A percentile compares a stretch with the other conserved stretches of the same genome.
Conservation (phyloP, 2,113 vertebrate species). For the Chaetodon trifascialis region DNA sequence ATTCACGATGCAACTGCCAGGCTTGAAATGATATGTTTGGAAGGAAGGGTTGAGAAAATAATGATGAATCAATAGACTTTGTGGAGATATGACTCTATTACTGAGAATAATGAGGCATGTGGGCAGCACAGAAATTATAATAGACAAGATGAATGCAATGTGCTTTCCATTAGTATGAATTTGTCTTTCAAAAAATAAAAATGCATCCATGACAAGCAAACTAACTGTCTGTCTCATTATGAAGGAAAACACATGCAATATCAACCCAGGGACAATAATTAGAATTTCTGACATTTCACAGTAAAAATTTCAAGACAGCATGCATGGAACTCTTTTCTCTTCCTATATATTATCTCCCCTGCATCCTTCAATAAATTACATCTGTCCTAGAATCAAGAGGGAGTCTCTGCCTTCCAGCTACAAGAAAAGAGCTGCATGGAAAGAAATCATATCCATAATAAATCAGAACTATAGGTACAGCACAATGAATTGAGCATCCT, state of each 20-base stretch:
- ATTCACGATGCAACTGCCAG: constrained; percentile 26
- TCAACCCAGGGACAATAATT: background rate
- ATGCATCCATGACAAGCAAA: background rate
- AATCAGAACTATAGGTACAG: constrained; percentile 30
- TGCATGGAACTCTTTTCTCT: background rate
- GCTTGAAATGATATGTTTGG: constrained; percentile 34
- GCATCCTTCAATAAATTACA: constrained; percentile 3
- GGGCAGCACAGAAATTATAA: constrained; percentile 40
- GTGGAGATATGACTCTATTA: constrained; percentile 40
- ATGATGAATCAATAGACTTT: constrained; percentile 59
- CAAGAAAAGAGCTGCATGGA: background rate
- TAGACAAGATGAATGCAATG: constrained; percentile 31
- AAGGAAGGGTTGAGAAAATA: constrained; percentile 36
- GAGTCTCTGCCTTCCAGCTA: constrained; percentile 12
- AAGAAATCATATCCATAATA: constrained; percentile 23
- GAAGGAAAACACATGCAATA: background rate
- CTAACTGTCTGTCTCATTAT: constrained; percentile 11
- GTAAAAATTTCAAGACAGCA: background rate
- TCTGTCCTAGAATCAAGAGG: constrained; percentile 10
- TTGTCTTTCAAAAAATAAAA: background rate
- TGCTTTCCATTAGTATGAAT: constrained; percentile 7
- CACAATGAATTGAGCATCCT: constrained; percentile 16
- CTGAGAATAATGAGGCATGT: constrained; percentile 56
- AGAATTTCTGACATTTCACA: background rate
- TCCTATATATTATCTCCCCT: background rate